Conservation (phyloP, 2,113 vertebrate genomes). For the Mormoops blainvillei region DNA sequence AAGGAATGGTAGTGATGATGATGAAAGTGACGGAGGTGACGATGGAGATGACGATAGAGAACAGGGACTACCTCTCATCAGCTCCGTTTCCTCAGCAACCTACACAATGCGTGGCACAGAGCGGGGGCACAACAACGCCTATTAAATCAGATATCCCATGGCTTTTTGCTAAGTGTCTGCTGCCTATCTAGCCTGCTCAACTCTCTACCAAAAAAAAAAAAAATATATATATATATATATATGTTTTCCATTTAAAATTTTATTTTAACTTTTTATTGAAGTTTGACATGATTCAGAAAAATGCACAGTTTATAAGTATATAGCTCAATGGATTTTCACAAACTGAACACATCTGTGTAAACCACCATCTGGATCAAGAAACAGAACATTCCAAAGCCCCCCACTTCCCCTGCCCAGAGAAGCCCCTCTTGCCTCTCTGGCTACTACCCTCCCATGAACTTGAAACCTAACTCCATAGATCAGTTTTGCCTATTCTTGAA, state of each 20-base stretch:
- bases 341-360: neutral
- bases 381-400: neutral
- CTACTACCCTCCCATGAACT: neutral
- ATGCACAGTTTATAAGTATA: neutral
- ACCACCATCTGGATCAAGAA: neutral
- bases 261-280: neutral
- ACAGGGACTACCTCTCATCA: neutral
- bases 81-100: neutral
- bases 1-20: neutral
- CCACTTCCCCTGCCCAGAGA: rapidly evolving
- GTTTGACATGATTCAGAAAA: neutral
- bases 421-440: neutral
- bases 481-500: neutral
- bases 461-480: neutral
- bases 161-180: neutral
- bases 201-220: neutral
- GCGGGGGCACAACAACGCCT: neutral
- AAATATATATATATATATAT: too few relatives aligned
- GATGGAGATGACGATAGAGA: neutral
- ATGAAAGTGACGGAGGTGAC: neutral
- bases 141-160: neutral
- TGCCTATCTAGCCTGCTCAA: neutral
- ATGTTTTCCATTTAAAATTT: neutral
- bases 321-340: neutral
- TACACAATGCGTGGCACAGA: neutral